These are phyloP conservation scores for Tichodroma muraria DNA, from an alignment of 2,113 vertebrate species.

Conservation along the genomic window DNA sequence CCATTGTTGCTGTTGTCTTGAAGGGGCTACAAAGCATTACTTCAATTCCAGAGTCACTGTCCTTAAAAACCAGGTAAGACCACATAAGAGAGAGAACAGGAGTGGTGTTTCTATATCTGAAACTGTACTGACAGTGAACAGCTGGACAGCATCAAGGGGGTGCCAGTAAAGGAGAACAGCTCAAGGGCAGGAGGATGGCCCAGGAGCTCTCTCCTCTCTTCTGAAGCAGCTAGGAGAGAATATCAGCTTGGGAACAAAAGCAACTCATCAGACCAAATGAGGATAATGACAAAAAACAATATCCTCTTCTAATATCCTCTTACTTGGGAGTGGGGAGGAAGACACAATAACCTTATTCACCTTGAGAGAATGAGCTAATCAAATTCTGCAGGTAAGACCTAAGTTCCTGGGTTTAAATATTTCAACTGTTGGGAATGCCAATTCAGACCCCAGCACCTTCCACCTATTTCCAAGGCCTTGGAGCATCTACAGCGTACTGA, in stretches of 20 bases:
- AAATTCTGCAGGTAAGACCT: background rate
- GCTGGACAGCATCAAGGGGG: background rate
- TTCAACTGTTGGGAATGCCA: background rate
- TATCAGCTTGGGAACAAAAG: background rate
- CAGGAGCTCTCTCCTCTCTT: background rate
- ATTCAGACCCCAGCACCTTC: background rate
- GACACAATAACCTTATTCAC: background rate
- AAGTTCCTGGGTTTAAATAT: background rate
- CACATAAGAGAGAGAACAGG: background rate
- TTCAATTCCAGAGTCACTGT: background rate
- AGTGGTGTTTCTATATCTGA: background rate
- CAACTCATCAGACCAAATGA: background rate
- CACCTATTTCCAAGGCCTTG: background rate
- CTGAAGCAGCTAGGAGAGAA: background rate
- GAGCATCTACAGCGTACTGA: background rate
- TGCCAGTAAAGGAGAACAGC: background rate
- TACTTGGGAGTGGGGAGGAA: background rate
- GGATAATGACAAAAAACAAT: background rate
- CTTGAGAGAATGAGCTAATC: background rate
- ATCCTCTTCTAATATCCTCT: background rate
- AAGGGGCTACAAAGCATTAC: background rate
- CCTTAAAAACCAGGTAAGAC: background rate
- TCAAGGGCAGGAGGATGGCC: background rate
- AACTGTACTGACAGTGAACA: background rate
- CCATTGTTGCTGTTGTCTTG: background rate